Evolutionary conservation across 2,113 vertebrate genomes (phyloP), one percentile per base, ranked within the genome.

Genomic region (Himantopus leucocephalus): DNA sequence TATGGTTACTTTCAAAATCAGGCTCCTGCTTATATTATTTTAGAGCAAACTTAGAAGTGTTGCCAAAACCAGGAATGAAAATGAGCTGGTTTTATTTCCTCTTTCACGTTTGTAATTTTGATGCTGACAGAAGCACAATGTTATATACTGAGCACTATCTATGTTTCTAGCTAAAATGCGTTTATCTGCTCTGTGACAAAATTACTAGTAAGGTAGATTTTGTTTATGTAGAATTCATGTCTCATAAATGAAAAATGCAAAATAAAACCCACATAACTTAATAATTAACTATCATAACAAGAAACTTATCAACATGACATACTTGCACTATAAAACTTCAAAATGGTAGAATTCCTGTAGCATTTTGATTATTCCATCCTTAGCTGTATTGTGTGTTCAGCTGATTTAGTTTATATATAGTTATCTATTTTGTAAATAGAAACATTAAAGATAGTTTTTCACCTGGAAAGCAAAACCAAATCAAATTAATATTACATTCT

Each of bases 351-450:
- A 95, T 68, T 87, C 77, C 13, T 14, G 45, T 5, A 77, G 90
- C 56, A 90, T 82, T 97, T 90, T 96, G 93, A 86, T 92, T 88
- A 93, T 77, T 70, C 88, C 56, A 63, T 84, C 94, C 92, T 94
- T 94, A 88, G 85, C 94, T 94, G 81, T 14, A 34, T 16, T 90
- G 83, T 74, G 70, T 41, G 88, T 71, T 96, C 91, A 94, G 39
- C 56, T 96, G 86, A 95, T 90, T 93, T 91, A 95, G 88, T 91
- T 88, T 80, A 39, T 68, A 62, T 52, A 32, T 8, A 92, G 64
- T 90, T 96, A 85, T 53, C 81, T 96, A 3, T 20, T 94, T 76
- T 86, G 68, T 75, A 97, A 97, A 79, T 56, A 93, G 73, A 73
- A 93, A 92, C 85, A 73, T 75, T 79, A 70, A 43, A 70, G 81